Percentiles rank a stretch among this genome's conserved stretches.
Evolutionary conservation across 2,797 vertebrate species (phyloP).

Genomic region (Antrozous pallidus): DNA sequence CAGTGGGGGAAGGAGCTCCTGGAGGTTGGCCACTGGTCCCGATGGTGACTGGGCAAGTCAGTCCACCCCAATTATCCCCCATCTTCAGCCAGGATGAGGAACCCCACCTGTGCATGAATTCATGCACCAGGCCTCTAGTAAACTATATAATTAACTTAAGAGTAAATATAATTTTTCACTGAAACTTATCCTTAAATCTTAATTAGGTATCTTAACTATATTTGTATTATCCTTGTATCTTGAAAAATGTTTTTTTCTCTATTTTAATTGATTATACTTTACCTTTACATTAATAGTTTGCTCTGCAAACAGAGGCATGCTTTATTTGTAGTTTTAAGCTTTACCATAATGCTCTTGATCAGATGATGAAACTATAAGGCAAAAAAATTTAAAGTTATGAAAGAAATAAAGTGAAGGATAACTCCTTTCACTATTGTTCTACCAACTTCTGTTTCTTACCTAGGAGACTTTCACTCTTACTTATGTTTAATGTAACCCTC

Average conservation of each 20-base stretch:
- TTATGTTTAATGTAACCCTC: neutral
- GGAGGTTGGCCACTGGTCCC: no score
- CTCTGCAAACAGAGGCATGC: neutral
- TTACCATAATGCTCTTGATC: neutral
- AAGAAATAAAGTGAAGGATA: neutral
- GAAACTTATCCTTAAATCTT: neutral
- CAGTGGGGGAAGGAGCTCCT: fast-evolving
- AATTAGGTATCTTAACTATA: neutral
- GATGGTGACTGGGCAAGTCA: no score
- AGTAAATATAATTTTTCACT: neutral
- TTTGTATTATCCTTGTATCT: neutral
- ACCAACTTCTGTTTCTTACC: neutral
- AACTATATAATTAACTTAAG: neutral
- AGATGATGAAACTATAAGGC: neutral
- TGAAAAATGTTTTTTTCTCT: neutral
- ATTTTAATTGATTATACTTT: conserved; percentile 15
- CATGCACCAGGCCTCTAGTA: no score
- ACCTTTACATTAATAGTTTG: conserved; percentile 25
- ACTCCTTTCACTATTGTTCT: neutral
- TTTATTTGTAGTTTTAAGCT: neutral
- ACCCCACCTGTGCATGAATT: no score
- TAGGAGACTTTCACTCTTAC: neutral
- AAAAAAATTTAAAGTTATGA: conserved; percentile 14
- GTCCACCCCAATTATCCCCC: no score
- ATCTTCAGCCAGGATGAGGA: fast-evolving